Evolutionary conservation across 2,888 invertebrate genomes (phyloP).

Genomic region (Diplazon laetatorius): DNA sequence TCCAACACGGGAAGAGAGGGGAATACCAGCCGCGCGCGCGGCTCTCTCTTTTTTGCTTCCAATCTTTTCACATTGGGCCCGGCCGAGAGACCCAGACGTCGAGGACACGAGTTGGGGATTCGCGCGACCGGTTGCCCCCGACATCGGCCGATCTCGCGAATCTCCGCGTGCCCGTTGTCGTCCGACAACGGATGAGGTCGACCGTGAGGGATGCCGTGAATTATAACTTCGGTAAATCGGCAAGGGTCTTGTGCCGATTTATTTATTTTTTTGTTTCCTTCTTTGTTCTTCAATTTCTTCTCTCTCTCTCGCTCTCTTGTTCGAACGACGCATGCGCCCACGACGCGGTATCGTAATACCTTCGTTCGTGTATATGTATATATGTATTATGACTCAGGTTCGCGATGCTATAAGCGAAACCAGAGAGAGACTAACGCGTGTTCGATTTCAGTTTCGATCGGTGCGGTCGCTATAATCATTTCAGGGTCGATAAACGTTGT

Average conservation of each 20-base stretch:
- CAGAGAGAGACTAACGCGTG: background rate
- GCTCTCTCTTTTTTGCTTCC: conserved; percentile 53
- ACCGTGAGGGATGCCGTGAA: conserved; percentile 13
- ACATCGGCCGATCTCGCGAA: conserved; percentile 5
- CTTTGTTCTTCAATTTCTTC: conserved; percentile 7
- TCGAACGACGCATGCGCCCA: background rate
- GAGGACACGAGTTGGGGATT: conserved; percentile 19
- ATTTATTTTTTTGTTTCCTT: background rate
- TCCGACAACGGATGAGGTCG: conserved; percentile 35
- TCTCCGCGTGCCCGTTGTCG: conserved; percentile 19
- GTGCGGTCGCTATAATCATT: conserved; percentile 1
- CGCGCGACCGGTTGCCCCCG: conserved; percentile 29
- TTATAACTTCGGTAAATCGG: background rate
- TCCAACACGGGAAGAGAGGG: conserved; percentile 7
- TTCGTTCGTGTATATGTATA: too few relatives aligned
- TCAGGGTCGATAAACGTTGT: background rate
- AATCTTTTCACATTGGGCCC: conserved; percentile 40
- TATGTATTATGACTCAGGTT: conserved; percentile 40
- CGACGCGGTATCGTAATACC: conserved; percentile 31
- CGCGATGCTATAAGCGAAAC: conserved; percentile 39
- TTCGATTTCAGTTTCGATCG: conserved; percentile 23
- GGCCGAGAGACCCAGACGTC: conserved; percentile 32
- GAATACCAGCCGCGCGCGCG: conserved; percentile 15
- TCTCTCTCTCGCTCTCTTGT: too few relatives aligned
- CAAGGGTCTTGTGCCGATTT: background rate